Conservation (phyloP, 2,113 vertebrate species). For the Dromiciops gliroides region DNA sequence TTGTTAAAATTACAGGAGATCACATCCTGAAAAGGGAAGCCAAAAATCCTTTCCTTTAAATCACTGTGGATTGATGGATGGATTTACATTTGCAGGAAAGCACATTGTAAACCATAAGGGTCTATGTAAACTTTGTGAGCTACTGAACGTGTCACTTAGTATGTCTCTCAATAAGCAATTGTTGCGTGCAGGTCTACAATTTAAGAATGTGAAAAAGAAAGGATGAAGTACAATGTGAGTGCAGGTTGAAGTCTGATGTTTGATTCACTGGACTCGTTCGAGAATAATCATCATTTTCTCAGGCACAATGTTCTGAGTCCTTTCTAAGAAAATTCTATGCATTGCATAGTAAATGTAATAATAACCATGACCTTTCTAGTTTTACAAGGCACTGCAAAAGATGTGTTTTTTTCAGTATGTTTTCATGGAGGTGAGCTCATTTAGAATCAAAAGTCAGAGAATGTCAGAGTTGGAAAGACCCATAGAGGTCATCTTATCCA, state of each 20-base stretch:
- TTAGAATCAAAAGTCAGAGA: constrained; percentile 17
- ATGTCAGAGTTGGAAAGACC: not conserved
- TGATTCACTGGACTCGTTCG: not conserved
- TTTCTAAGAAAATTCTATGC: not conserved
- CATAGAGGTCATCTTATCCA: not conserved
- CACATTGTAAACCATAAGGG: not conserved
- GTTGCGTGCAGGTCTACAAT: not conserved
- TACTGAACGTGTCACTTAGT: not conserved
- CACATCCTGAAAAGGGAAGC: not conserved
- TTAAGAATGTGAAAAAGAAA: not conserved
- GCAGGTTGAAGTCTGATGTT: constrained; percentile 9
- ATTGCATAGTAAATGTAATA: not conserved
- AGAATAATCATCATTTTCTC: constrained; percentile 8
- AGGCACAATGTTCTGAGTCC: not conserved
- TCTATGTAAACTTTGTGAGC: not conserved
- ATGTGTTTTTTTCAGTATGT: constrained; percentile 30
- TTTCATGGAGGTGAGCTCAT: constrained; percentile 35
- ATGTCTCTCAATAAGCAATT: not conserved
- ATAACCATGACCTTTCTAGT: not conserved
- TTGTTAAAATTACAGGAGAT: not conserved
- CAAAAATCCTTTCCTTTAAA: not conserved
- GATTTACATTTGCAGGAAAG: constrained; percentile 1
- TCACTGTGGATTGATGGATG: not conserved
- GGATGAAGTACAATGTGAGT: not conserved
- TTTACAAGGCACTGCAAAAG: constrained; percentile 42